phyloP scores from a whole-genome alignment of 2,888 invertebrate genomes.

The Ellobium chinense region DNA sequence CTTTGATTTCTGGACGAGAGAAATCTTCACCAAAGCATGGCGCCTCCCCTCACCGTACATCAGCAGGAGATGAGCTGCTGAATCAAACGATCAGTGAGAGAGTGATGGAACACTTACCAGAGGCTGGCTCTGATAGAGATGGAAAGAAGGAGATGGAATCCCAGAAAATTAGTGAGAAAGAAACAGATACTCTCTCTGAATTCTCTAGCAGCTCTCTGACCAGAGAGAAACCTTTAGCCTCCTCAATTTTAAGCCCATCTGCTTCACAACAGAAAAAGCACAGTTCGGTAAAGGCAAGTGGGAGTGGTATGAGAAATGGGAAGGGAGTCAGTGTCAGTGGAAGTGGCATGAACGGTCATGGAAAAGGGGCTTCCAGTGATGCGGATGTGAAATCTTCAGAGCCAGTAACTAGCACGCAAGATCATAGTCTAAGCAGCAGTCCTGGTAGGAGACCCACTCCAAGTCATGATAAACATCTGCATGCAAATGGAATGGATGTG shows the following conservation, averaged over 20 bases:
- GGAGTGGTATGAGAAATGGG: not conserved
- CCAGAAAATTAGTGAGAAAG: slow-evolving; percentile 52
- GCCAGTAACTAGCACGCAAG: not conserved
- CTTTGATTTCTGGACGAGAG: slow-evolving; percentile 24
- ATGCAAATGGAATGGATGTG: not conserved
- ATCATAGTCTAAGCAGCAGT: not conserved
- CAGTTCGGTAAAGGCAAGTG: not conserved
- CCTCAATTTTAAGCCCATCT: not conserved
- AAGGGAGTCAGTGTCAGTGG: not conserved
- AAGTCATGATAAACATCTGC: not conserved
- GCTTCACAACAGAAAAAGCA: not conserved
- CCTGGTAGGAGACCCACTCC: not conserved
- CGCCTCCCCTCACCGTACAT: not conserved
- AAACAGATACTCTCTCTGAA: slow-evolving; percentile 47
- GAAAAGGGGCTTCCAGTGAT: not conserved
- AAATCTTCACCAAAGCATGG: slow-evolving; percentile 30
- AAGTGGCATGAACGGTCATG: no score
- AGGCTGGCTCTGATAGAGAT: slow-evolving; percentile 33
- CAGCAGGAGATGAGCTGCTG: slow-evolving; percentile 52
- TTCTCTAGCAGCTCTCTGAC: slow-evolving; percentile 44
- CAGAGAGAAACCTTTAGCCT: not conserved
- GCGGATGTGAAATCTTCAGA: not conserved
- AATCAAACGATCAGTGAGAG: slow-evolving; percentile 61
- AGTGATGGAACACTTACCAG: slow-evolving; percentile 57
- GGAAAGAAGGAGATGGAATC: slow-evolving; percentile 57